Percentiles rank a stretch among this genome's conserved stretches.
phyloP scores from a whole-genome alignment of 2,797 vertebrate genomes.

The Manis crassicaudata region DNA sequence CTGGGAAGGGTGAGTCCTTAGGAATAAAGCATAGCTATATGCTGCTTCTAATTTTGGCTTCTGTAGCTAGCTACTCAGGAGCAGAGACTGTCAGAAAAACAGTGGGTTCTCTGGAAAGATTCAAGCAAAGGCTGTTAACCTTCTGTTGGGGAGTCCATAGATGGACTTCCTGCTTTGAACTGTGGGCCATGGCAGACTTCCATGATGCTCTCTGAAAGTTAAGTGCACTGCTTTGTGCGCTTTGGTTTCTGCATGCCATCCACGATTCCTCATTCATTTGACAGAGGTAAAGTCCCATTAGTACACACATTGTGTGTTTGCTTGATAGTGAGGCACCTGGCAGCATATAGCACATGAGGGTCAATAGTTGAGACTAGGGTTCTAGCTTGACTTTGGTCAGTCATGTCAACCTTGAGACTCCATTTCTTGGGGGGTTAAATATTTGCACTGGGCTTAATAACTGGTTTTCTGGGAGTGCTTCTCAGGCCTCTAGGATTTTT shows the following conservation, averaged over 20 bases:
- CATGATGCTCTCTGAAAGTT: background rate
- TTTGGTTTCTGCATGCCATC: background rate
- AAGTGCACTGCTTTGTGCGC: background rate
- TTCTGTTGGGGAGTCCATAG: background rate
- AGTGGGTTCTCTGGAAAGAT: background rate
- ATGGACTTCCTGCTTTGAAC: background rate
- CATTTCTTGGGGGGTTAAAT: constrained; percentile 5
- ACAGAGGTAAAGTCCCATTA: background rate
- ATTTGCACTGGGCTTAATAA: background rate
- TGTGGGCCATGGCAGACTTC: background rate
- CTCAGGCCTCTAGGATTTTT: background rate
- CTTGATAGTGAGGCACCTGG: background rate
- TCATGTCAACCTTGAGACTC: background rate
- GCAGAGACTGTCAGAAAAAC: background rate
- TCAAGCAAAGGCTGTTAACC: background rate
- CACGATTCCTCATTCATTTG: background rate
- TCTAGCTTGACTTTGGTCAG: background rate
- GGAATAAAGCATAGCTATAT: background rate
- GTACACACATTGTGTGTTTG: background rate
- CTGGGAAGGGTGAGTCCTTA: background rate
- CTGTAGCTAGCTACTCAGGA: background rate
- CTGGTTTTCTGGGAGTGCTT: background rate
- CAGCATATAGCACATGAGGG: background rate
- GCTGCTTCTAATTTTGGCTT: background rate
- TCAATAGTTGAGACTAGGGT: background rate